Percentiles rank a stretch among this genome's conserved stretches.
Conservation (phyloP, 2,797 vertebrate genomes). For the Pseudochromis fuscus region DNA sequence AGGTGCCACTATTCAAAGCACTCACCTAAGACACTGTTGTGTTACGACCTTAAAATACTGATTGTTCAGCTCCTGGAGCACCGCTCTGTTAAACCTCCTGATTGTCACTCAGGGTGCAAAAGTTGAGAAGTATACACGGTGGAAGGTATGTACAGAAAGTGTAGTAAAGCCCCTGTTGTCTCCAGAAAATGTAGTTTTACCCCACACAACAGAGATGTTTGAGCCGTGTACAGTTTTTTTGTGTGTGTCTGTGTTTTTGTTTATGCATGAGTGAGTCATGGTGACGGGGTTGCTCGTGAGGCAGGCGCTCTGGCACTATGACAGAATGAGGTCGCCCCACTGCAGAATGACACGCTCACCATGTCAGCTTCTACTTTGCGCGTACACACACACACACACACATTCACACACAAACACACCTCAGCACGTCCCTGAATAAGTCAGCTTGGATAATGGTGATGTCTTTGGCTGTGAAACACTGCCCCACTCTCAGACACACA, state of each 20-base stretch:
- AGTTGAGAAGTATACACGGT: background rate
- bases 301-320: slow-evolving; percentile 78
- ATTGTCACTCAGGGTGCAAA: background rate
- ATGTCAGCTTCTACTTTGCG: slow-evolving; percentile 54
- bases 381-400: background rate
- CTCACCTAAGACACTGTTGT: background rate
- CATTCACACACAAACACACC: slow-evolving; percentile 33
- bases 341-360: slow-evolving; percentile 79
- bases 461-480: slow-evolving; percentile 71
- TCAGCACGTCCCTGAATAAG: slow-evolving; percentile 62
- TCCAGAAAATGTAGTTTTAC: slow-evolving; percentile 31
- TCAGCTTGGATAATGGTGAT: slow-evolving; percentile 69
- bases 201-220: slow-evolving; percentile 34
- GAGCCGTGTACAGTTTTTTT: slow-evolving; percentile 44
- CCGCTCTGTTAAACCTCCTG: background rate
- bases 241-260: slow-evolving; percentile 65
- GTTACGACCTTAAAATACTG: background rate
- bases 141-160: slow-evolving; percentile 22
- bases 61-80: background rate
- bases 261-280: slow-evolving; percentile 77
- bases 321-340: slow-evolving; percentile 86
- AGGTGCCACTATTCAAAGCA: background rate
- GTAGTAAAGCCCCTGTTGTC: slow-evolving; percentile 31
- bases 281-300: slow-evolving; percentile 75
- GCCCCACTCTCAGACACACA: slow-evolving; percentile 53